These are phyloP conservation scores for Hymenopus coronatus DNA, from an alignment of 2,888 invertebrate genomes.

Conservation along the genomic window DNA sequence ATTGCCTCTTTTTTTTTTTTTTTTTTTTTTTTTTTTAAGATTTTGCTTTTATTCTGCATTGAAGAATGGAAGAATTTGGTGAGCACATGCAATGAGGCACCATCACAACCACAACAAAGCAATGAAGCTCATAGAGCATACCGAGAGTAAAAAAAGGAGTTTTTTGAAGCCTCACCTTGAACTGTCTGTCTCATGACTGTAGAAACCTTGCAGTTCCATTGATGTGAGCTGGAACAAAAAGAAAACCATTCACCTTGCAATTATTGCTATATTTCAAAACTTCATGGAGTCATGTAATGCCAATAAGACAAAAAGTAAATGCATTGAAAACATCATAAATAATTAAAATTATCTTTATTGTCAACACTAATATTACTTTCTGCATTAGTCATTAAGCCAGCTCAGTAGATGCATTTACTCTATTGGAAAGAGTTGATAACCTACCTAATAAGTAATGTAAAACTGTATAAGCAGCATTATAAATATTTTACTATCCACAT, in stretches of 20 bases:
- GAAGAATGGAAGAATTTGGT: neutral
- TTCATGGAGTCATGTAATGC: too few relatives aligned
- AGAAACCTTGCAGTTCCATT: constrained; percentile 79
- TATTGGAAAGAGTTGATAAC: too few relatives aligned
- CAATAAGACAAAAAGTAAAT: too few relatives aligned
- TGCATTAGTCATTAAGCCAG: too few relatives aligned
- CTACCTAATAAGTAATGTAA: too few relatives aligned
- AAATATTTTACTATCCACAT: too few relatives aligned
- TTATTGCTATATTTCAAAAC: too few relatives aligned
- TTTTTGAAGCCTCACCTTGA: constrained; percentile 48
- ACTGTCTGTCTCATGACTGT: constrained; percentile 75
- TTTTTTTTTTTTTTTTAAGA: neutral
- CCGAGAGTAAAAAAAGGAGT: neutral
- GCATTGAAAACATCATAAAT: too few relatives aligned
- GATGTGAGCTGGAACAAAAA: constrained; percentile 57
- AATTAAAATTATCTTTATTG: too few relatives aligned
- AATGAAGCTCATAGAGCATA: neutral
- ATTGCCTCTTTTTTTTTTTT: neutral
- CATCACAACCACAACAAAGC: neutral
- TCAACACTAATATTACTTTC: too few relatives aligned
- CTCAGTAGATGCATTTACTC: too few relatives aligned
- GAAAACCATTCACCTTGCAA: neutral
- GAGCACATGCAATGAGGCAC: constrained; percentile 11
- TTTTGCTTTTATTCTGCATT: neutral
- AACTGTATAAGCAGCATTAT: too few relatives aligned